phyloP scores from a whole-genome alignment of 2,888 invertebrate species.

The Ceramica pisi region DNA sequence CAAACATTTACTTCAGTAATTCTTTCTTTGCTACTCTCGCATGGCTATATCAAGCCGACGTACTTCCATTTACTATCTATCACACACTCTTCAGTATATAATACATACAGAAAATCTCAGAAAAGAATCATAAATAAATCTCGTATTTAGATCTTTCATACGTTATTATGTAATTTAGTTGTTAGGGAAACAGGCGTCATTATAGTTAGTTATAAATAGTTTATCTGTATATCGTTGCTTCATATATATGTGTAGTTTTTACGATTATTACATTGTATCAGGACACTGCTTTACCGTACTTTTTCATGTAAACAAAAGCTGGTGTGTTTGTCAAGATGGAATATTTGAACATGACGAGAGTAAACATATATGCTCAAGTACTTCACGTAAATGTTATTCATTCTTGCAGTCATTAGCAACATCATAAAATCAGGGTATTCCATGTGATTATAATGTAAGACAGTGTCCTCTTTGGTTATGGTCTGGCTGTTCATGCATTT shows the following conservation, averaged over 20 bases:
- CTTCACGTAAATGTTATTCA: slow-evolving; percentile 6
- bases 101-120: slow-evolving; percentile 49
- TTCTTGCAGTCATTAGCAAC: slow-evolving; percentile 10
- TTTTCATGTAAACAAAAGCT: not conserved
- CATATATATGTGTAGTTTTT: slow-evolving; percentile 80
- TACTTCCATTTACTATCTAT: slow-evolving; percentile 42
- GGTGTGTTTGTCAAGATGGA: slow-evolving; percentile 16
- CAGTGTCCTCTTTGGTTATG: slow-evolving; percentile 76
- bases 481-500: slow-evolving; percentile 84
- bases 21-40: slow-evolving; percentile 39
- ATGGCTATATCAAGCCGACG: slow-evolving; percentile 25
- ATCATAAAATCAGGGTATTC: slow-evolving; percentile 19
- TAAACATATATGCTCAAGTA: slow-evolving; percentile 21
- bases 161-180: slow-evolving; percentile 55
- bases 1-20: slow-evolving; percentile 9
- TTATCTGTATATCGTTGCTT: slow-evolving; percentile 78
- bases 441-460: slow-evolving; percentile 59
- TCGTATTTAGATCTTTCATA: slow-evolving; percentile 56
- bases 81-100: slow-evolving; percentile 54
- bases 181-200: slow-evolving; percentile 60
- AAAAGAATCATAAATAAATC: slow-evolving; percentile 35
- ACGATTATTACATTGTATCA: slow-evolving; percentile 70
- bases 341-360: not conserved
- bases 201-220: slow-evolving; percentile 65
- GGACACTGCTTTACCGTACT: slow-evolving; percentile 73